phyloP scores from a whole-genome alignment of 1,140 invertebrate genomes.

The Drosophila pachea region DNA sequence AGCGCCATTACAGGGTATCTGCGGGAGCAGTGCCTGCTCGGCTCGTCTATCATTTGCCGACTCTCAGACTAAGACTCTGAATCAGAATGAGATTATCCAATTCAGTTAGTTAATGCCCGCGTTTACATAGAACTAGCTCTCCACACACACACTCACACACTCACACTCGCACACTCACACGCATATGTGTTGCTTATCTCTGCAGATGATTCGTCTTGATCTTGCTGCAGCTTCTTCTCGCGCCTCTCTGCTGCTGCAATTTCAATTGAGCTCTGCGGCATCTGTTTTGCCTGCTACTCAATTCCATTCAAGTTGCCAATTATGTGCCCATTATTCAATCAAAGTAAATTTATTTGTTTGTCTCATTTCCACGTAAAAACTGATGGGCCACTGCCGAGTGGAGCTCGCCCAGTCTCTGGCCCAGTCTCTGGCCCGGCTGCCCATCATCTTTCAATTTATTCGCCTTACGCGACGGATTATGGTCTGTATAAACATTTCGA shows the following conservation, averaged over 20 bases:
- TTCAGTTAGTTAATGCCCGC: slow-evolving; percentile 67
- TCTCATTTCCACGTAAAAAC: slow-evolving; percentile 75
- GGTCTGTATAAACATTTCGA: slow-evolving; percentile 64
- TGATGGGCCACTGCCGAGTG: slow-evolving; percentile 7
- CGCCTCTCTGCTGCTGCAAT: slow-evolving; percentile 47
- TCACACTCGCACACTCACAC: too few species aligned
- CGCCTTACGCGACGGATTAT: slow-evolving; percentile 71
- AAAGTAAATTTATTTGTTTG: slow-evolving; percentile 79
- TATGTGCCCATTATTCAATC: slow-evolving; percentile 78
- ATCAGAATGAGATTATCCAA: slow-evolving; percentile 75
- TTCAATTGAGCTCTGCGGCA: slow-evolving; percentile 53
- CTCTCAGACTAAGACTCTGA: slow-evolving; percentile 24
- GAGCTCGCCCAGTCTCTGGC: not conserved
- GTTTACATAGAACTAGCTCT: slow-evolving; percentile 7
- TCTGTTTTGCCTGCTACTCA: slow-evolving; percentile 78
- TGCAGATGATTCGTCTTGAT: slow-evolving; percentile 4
- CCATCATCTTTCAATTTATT: slow-evolving; percentile 63
- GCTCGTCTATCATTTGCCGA: not conserved
- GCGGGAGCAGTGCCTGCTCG: not conserved
- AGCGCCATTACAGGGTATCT: slow-evolving; percentile 7
- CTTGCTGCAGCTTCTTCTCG: slow-evolving; percentile 17
- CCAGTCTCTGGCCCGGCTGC: not conserved
- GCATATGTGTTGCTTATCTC: not conserved
- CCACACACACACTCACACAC: too few species aligned
- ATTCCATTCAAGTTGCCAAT: slow-evolving; percentile 79